Evolutionary conservation across 2,797 vertebrate species (phyloP), one percentile per base, ranked within the genome.

Genomic region (Cryptoblepharus egeriae): DNA sequence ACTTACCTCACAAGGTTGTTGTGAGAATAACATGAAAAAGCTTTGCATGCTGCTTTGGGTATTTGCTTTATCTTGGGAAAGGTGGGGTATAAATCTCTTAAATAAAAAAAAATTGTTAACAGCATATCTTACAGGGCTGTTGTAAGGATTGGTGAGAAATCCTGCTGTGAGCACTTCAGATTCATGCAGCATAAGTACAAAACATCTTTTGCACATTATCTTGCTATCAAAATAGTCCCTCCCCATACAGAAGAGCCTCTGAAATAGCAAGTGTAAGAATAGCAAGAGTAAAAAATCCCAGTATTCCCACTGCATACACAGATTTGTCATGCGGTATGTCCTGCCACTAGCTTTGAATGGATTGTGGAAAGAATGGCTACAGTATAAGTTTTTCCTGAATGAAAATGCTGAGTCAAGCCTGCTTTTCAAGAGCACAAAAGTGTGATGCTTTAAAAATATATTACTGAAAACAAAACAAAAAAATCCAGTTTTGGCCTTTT

Each of bases 171-270:
- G 20, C 7, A 60, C n/a, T 49, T 57, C 45, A 1, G 37, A 67
- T 67, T 9, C 49, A 55, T 13, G 4, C 3, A 9, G 6, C 4
- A 72, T 72, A 72, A 49, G 5, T 57, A 32, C 18, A 32, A 72
- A 28, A 49, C 18, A n/a, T 35, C 18, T 2, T 82, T 69, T 61
- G 24, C 65, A 61, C n/a, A 32, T 69, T 35, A 69, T 76, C 42
- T 39, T 45, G 10, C 30, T n/a, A 35, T 28, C 24, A 13, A n/a
- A 70, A 15, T 26, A 75, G 81, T 32, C 86, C 55, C 82, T 69
- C 86, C 85, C 89, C 91, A 90, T 92, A 15, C 83, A 92, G 90
- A 86, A 82, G 82, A 88, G 88, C 84, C 81, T 88, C 81, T 81
- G 74, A 82, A 86, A 89, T 79, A 80, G 24, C 83, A 85, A 85